A percentile compares a stretch with the other conserved stretches of the same genome.
phyloP scores from a whole-genome alignment of 1,140 invertebrate genomes.

The Mactra quadrangularis region DNA sequence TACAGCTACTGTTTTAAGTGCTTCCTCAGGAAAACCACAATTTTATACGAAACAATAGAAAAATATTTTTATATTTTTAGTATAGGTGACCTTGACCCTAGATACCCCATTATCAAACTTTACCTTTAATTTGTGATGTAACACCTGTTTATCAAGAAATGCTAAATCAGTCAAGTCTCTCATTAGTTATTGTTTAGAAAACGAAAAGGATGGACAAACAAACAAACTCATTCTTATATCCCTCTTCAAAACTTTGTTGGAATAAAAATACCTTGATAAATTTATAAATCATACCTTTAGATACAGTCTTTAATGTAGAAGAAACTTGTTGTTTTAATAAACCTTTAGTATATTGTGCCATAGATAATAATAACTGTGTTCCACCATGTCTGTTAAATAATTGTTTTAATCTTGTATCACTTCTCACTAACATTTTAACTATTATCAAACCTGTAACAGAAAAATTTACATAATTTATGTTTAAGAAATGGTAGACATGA shows the following conservation, averaged over 20 bases:
- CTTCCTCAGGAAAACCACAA: not conserved
- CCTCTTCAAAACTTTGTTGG: too few species aligned
- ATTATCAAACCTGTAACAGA: constrained; percentile 61
- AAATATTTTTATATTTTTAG: too few species aligned
- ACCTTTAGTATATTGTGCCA: constrained; percentile 54
- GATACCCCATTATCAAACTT: too few species aligned
- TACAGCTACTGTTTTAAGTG: not conserved
- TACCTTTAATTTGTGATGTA: too few species aligned
- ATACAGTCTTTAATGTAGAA: constrained; percentile 49
- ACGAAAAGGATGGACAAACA: too few species aligned
- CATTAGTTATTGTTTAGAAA: too few species aligned
- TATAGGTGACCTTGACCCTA: too few species aligned
- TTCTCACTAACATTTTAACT: constrained; percentile 52
- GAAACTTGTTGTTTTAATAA: constrained; percentile 55
- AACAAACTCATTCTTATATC: too few species aligned
- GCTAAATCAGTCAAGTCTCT: too few species aligned
- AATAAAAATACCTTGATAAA: too few species aligned
- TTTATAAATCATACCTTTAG: constrained; percentile 50
- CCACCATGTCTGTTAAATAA: constrained; percentile 66
- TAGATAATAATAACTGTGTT: constrained; percentile 54
- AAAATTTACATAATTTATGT: not conserved
- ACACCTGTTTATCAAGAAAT: too few species aligned
- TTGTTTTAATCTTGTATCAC: constrained; percentile 60
- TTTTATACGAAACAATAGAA: not conserved
- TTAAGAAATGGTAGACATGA: not conserved